phyloP scores from a whole-genome alignment of 2,888 invertebrate species.

The Tineola bisselliella region DNA sequence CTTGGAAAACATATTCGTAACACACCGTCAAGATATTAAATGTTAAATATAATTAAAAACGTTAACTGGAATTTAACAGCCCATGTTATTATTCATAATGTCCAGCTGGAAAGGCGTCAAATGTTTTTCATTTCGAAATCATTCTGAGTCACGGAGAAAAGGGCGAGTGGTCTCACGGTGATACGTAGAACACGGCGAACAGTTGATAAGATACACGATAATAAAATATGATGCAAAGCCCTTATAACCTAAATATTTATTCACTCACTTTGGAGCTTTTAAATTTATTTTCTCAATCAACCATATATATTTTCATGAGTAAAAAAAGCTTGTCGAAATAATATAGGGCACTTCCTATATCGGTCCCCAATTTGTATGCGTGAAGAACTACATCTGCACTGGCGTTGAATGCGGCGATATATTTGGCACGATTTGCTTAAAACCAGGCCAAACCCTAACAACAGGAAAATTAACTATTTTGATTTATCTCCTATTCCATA shows the following conservation, averaged over 20 bases:
- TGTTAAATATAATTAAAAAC: conserved; percentile 23
- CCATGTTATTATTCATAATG: not conserved
- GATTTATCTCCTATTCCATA: not conserved
- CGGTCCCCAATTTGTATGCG: conserved; percentile 38
- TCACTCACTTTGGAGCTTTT: not conserved
- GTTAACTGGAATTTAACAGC: not conserved
- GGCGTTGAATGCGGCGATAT: conserved; percentile 42
- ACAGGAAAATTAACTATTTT: conserved; percentile 5
- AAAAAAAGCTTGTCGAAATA: not conserved
- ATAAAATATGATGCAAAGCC: not conserved
- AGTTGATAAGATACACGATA: not conserved
- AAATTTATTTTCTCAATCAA: not conserved
- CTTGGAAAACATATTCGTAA: not conserved
- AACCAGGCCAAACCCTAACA: conserved; percentile 30
- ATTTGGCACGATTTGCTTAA: conserved; percentile 44
- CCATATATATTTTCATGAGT: not conserved
- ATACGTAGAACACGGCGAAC: not conserved
- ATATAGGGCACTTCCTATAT: conserved; percentile 7
- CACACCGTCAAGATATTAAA: conserved; percentile 17
- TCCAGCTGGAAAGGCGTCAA: not conserved
- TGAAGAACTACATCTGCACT: conserved; percentile 56
- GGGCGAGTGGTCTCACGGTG: not conserved
- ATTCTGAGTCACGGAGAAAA: conserved; percentile 1
- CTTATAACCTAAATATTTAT: not conserved
- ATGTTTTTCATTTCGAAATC: not conserved